Percentiles rank a stretch among this genome's conserved stretches.
These are phyloP conservation scores for Heliconius eleuchia DNA, from an alignment of 1,140 invertebrate species.

Conservation along the genomic window DNA sequence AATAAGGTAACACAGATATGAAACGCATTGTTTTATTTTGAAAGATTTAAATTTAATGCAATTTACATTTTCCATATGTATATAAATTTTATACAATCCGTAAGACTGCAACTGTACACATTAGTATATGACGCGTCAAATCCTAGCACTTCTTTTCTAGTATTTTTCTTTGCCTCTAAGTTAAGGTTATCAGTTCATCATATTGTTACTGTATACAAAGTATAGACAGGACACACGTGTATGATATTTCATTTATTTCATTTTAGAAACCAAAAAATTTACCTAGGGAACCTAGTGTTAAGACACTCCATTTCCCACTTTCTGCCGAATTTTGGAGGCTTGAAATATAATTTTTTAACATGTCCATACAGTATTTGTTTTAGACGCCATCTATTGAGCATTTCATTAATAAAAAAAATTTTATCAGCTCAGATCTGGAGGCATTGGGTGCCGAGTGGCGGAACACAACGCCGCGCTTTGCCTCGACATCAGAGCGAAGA, in stretches of 20 bases:
- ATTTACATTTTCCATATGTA: slow-evolving; percentile 39
- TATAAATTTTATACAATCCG: slow-evolving; percentile 41
- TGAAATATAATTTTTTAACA: too few relatives aligned
- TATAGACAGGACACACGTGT: neutral
- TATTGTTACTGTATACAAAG: neutral
- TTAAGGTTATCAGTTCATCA: slow-evolving; percentile 12
- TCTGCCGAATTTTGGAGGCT: too few relatives aligned
- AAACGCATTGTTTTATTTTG: slow-evolving; percentile 35
- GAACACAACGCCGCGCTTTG: too few relatives aligned
- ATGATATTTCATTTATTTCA: neutral
- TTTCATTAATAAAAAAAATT: too few relatives aligned
- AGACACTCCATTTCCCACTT: too few relatives aligned
- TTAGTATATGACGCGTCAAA: slow-evolving; percentile 19
- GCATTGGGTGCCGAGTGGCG: too few relatives aligned
- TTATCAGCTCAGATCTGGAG: too few relatives aligned
- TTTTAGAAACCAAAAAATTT: too few relatives aligned
- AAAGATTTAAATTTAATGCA: slow-evolving; percentile 41
- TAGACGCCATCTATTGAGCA: neutral
- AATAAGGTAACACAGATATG: slow-evolving; percentile 29
- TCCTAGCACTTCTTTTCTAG: slow-evolving; percentile 5
- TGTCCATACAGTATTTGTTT: neutral
- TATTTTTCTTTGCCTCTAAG: neutral
- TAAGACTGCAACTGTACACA: slow-evolving; percentile 15
- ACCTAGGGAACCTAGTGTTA: too few relatives aligned
- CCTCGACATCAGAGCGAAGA: too few relatives aligned